Base-by-base conservation (phyloP, 2,888 invertebrate species). In the Trissolcus brochymenae region DNA sequence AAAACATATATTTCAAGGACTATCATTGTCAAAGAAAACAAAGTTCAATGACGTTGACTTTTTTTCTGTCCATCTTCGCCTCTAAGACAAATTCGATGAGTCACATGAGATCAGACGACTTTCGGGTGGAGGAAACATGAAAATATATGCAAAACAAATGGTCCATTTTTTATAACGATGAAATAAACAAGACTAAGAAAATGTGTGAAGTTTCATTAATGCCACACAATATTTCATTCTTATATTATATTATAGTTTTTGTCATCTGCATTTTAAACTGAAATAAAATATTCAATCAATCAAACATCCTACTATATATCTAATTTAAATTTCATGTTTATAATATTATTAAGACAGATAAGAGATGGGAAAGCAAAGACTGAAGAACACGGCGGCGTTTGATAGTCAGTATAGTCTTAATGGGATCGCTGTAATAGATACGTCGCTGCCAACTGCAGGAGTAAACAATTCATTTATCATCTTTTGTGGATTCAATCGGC, bases 401-500 rank as follows among this genome's bases (percentile, higher is more conserved):
- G 78, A 82, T 80, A 81, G 76, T 81, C 76, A 81, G 77, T 79
- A n/a, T n/a, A 73, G 71, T 76, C 79, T 82, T 86, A 86, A 86
- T 86, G 85, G 82, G 82, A 55, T 61, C 61, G 67, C 57, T 73
- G 83, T 84, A 85, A 85, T 82, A 80, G 83, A 84, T 82, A 83
- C 79, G 79, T 78, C 72, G 17, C 41, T 72, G 80, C 77, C 79
- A 60, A 72, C 72, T 61, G 84, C 82, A 81, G 67, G 77, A 70
- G 82, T 84, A 87, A 87, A 87, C 85, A 87, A 81, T 85, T 84
- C 83, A 85, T 86, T 86, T 83, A 83, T 87, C 86, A 86, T 85
- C 83, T 82, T 72, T 55, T 29, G 41, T 43, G 21, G n/a, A 40
- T 49, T 17, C 40, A 16, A 68, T 49, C 61, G 14, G 46, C 43